A percentile compares a stretch with the other conserved stretches of the same genome.
These are phyloP conservation scores for Troglohyphantes excavatus DNA, from an alignment of 2,888 invertebrate species.

Conservation along the genomic window DNA sequence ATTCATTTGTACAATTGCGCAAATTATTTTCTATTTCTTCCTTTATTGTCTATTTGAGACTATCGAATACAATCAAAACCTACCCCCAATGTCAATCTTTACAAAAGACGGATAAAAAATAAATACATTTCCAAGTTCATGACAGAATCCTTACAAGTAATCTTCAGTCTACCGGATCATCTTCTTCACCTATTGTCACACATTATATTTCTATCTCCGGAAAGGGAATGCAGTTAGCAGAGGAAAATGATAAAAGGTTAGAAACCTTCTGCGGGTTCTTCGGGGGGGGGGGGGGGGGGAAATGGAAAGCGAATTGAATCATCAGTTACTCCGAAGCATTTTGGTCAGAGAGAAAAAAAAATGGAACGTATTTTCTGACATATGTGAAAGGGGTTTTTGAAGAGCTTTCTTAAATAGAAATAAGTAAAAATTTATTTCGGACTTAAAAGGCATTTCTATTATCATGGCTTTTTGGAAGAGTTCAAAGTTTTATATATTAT, in stretches of 20 bases:
- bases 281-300: slow-evolving; percentile 17
- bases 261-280: neutral
- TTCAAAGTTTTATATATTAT: too few species aligned
- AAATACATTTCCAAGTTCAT: neutral
- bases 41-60: too few species aligned
- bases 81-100: neutral
- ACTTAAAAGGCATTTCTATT: neutral
- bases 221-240: neutral
- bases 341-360: slow-evolving; percentile 15
- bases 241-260: slow-evolving; percentile 41
- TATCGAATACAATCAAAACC: neutral
- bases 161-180: neutral
- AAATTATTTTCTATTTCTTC: too few species aligned
- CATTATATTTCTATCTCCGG: neutral
- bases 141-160: neutral
- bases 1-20: too few species aligned
- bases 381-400: neutral
- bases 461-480: too few species aligned
- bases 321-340: slow-evolving; percentile 8
- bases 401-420: neutral
- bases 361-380: neutral
- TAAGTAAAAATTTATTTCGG: neutral
- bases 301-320: slow-evolving; percentile 54
- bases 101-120: neutral
- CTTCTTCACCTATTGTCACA: neutral